These are phyloP conservation scores for Sinelater perroti DNA, from an alignment of 2,888 invertebrate species.

Conservation along the genomic window DNA sequence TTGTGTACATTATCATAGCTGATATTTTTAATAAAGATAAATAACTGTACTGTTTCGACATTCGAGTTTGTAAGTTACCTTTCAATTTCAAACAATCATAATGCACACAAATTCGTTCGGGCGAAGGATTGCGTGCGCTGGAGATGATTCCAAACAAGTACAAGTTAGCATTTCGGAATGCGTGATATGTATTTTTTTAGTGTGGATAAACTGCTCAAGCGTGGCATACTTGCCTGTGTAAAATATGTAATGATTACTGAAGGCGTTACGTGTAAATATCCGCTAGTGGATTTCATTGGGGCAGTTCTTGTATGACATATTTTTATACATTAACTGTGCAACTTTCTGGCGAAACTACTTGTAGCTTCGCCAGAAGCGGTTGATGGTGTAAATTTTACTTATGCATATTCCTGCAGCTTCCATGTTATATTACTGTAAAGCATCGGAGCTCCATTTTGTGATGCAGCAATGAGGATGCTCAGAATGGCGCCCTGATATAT, in stretches of 20 bases:
- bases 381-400: slow-evolving; percentile 7
- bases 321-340: slow-evolving; percentile 53
- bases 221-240: slow-evolving; percentile 29
- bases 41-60: no score
- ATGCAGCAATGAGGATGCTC: no score
- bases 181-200: slow-evolving; percentile 37
- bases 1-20: no score
- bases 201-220: slow-evolving; percentile 29
- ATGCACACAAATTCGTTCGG: slow-evolving; percentile 6
- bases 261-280: slow-evolving; percentile 36
- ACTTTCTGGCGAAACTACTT: slow-evolving; percentile 48
- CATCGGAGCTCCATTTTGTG: no score
- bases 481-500: no score
- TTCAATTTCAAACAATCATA: no score
- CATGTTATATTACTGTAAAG: no score
- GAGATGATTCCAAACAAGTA: slow-evolving; percentile 29
- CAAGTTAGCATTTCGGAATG: slow-evolving; percentile 34
- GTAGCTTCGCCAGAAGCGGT: slow-evolving; percentile 21
- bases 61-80: no score
- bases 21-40: no score
- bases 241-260: slow-evolving; percentile 19
- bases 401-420: not conserved
- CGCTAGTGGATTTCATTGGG: slow-evolving; percentile 39
- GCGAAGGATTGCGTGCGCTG: no score
- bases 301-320: slow-evolving; percentile 54